These are phyloP conservation scores for Polypterus bichir DNA, from an alignment of 2,113 vertebrate species.

Conservation along the genomic window DNA sequence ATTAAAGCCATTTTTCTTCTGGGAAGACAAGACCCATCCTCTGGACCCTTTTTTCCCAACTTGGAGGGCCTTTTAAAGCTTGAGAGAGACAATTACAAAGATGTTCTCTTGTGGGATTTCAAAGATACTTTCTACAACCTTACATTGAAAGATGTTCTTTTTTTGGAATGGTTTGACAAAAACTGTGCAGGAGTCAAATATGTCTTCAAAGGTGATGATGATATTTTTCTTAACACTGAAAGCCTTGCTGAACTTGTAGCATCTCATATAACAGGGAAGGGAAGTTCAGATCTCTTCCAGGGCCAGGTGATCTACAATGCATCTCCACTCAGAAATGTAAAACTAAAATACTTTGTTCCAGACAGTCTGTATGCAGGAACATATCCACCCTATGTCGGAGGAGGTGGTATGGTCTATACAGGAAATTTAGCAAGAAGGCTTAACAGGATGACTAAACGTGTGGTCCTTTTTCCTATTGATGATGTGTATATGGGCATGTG, in stretches of 20 bases:
- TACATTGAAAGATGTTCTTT: constrained; percentile 59
- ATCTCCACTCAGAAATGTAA: constrained; percentile 42
- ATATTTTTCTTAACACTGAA: constrained; percentile 52
- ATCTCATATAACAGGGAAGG: constrained; percentile 14
- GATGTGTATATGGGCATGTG: constrained; percentile 64
- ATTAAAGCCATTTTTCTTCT: constrained; percentile 11
- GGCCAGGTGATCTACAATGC: constrained; percentile 55
- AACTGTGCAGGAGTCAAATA: constrained; percentile 40
- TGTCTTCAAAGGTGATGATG: constrained; percentile 62
- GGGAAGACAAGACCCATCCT: constrained; percentile 36
- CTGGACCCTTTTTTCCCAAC: constrained; percentile 42
- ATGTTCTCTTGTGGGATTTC: constrained; percentile 63
- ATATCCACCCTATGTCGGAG: constrained; percentile 57
- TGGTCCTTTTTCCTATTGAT: constrained; percentile 58
- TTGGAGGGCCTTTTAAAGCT: constrained; percentile 40
- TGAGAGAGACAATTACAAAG: constrained; percentile 41
- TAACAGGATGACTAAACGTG: constrained; percentile 31
- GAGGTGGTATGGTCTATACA: constrained; percentile 58
- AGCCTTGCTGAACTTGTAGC: constrained; percentile 43
- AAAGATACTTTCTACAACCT: constrained; percentile 58
- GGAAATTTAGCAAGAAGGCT: constrained; percentile 39
- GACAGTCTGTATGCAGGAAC: constrained; percentile 49
- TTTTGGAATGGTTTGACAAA: constrained; percentile 49
- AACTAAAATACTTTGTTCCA: constrained; percentile 57
- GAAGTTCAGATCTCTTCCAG: constrained; percentile 36